Base-by-base conservation (phyloP, 2,888 invertebrate species). In the Drosophila crucigera region DNA sequence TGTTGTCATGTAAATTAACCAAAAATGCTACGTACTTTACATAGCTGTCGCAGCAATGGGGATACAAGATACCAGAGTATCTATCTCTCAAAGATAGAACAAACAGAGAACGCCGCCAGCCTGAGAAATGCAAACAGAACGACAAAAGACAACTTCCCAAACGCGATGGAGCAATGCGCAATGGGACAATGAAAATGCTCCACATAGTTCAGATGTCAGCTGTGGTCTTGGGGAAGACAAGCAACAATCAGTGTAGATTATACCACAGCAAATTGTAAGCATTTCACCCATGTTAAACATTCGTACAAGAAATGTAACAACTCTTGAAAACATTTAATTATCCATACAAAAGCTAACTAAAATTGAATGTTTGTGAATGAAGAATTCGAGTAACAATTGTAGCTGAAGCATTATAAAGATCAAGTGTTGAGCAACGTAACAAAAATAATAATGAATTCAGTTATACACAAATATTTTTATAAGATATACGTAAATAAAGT, bases 1-100 rank as follows among this genome's bases (percentile, higher is more conserved):
- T 85, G 89, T 86, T 86, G 86, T 90, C 89, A 86, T 86, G 86
- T 86, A 86, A 86, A 86, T 86, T 86, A 86, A 89, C 82, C 87
- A 65, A 90, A 85, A 89, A 70, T 65, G 74, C 74, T 77, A 77
- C 75, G 87, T 81, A 79, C 70, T 69, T 68, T 68, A 59, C 64
- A 65, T 76, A 65, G 76, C 61, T 59, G 82, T 54, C 70, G 72
- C 59, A 67, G 54, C 49, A 79, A 54, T 22, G 39, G 47, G 28
- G 28, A 55, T 55, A 55, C 19, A 37, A 55, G n/a, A 53, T 30
- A 65, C 82, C 63, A 68, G 59, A 68, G 67, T 31, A 31, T 59
- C 69, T 65, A 64, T 54, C 75, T 49, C 11, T 31, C 30, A 84
- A 66, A 73, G 59, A 73, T 67, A 87, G 75, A 82, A 76, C 78